These are phyloP conservation scores for Eumaeus atala DNA, from an alignment of 1,140 invertebrate species.

Conservation along the genomic window DNA sequence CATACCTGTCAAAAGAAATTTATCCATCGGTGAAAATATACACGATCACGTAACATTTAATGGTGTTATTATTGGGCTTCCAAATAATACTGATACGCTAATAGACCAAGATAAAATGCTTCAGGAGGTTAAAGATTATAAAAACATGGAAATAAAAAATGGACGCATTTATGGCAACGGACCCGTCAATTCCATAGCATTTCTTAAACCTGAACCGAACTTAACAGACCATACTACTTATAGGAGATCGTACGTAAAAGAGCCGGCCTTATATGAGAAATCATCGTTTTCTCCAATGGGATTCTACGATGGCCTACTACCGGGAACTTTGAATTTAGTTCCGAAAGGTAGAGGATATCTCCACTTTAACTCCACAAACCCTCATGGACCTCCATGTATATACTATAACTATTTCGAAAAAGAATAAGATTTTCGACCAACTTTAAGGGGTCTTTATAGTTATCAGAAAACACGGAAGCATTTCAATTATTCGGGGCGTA, in stretches of 20 bases:
- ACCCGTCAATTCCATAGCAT: not conserved
- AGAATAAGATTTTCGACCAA: not conserved
- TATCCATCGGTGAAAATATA: no score
- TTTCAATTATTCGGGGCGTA: not conserved
- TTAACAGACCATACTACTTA: not conserved
- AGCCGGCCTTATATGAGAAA: not conserved
- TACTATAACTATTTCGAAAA: not conserved
- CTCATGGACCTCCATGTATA: not conserved
- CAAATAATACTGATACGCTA: not conserved
- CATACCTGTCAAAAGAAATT: no score
- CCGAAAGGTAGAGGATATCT: not conserved
- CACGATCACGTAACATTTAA: constrained; percentile 4
- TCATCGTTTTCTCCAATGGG: not conserved
- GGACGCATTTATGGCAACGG: not conserved
- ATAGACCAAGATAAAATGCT: not conserved
- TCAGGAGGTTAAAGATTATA: not conserved
- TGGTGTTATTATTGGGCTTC: not conserved
- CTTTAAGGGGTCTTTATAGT: not conserved
- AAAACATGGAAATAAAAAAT: not conserved
- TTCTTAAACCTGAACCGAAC: not conserved
- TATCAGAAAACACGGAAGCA: not conserved
- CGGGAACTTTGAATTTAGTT: not conserved
- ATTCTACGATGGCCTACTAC: not conserved
- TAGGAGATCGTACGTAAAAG: not conserved
- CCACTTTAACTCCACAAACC: not conserved